These are phyloP conservation scores for Galerucella pusilla DNA, from an alignment of 2,888 invertebrate species.

Conservation along the genomic window DNA sequence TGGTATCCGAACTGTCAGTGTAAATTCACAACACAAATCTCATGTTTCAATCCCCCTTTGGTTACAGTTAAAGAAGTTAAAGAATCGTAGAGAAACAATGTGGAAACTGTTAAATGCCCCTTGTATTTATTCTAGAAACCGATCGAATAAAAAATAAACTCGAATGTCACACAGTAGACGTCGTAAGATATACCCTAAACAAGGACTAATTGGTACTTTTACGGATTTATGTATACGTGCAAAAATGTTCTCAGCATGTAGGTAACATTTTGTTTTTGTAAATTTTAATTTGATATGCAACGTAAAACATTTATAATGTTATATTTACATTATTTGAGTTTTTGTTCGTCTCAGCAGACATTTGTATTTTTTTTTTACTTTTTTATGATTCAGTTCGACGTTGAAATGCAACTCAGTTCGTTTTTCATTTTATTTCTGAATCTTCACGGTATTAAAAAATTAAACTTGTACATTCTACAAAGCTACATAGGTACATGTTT, in stretches of 20 bases:
- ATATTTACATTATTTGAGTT: neutral
- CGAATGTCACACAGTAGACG: neutral
- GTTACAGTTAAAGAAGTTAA: too few relatives aligned
- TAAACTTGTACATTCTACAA: too few relatives aligned
- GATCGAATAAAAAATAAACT: neutral
- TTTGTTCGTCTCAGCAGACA: neutral
- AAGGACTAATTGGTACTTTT: neutral
- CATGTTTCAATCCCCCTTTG: too few relatives aligned
- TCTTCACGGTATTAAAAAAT: neutral
- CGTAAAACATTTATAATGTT: neutral
- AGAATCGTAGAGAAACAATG: too few relatives aligned
- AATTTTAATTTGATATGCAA: neutral
- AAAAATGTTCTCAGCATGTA: neutral
- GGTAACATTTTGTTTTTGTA: neutral
- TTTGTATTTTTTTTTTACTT: neutral
- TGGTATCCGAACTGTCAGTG: too few relatives aligned
- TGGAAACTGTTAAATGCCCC: too few relatives aligned
- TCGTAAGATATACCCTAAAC: slow-evolving; percentile 1
- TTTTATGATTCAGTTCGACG: neutral
- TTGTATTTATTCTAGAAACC: neutral
- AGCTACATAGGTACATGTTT: too few relatives aligned
- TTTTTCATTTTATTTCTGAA: neutral
- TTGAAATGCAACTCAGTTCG: neutral
- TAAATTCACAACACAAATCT: too few relatives aligned
- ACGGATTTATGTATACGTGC: neutral